A percentile compares a stretch with the other conserved stretches of the same genome.
phyloP scores from a whole-genome alignment of 2,113 vertebrate species.

The Heteronetta atricapilla region DNA sequence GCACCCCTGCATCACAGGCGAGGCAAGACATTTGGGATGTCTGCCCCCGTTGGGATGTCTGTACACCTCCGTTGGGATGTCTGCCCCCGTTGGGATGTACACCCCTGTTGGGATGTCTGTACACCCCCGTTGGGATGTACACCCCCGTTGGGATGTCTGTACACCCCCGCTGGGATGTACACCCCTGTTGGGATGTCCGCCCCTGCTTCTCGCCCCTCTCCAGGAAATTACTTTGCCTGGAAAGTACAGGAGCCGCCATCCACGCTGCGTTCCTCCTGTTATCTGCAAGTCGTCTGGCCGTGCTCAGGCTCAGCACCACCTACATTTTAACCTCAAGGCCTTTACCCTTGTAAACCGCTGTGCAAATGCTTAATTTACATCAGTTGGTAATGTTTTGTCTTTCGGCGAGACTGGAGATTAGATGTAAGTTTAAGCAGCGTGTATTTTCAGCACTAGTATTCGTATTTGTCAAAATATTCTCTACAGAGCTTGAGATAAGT shows the following conservation, averaged over 20 bases:
- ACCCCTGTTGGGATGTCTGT: neutral
- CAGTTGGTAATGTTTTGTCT: neutral
- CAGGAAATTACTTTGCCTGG: neutral
- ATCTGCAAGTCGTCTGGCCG: neutral
- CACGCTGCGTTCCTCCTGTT: too few species aligned
- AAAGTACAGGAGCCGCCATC: neutral
- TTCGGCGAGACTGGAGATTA: too few species aligned
- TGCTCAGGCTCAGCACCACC: too few species aligned
- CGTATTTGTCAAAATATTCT: neutral
- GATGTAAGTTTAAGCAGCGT: neutral
- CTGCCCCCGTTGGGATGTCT: too few species aligned
- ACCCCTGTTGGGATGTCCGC: too few species aligned
- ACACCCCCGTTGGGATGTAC: neutral
- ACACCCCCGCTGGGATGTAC: too few species aligned
- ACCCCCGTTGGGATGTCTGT: neutral
- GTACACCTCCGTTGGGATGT: too few species aligned
- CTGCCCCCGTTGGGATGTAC: too few species aligned
- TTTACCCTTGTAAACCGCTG: neutral
- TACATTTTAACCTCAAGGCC: neutral
- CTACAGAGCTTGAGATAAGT: too few species aligned
- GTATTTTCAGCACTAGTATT: neutral
- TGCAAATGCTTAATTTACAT: too few species aligned
- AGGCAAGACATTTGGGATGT: neutral
- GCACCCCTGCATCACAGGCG: neutral
- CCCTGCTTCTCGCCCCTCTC: too few species aligned